Base-by-base conservation (phyloP, 2,888 invertebrate species). In the Calameuta idolon region DNA sequence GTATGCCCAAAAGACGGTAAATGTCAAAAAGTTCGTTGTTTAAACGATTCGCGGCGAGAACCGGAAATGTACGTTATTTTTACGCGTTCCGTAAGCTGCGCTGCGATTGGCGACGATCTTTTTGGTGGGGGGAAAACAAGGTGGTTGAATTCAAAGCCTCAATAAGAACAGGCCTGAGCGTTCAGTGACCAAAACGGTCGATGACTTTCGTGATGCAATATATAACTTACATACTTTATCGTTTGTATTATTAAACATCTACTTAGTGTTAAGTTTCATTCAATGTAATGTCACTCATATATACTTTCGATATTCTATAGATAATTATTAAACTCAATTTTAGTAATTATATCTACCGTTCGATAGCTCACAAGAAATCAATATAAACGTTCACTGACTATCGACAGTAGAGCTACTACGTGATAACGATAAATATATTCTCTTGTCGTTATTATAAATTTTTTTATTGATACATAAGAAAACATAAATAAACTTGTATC, bases 1-100 rank as follows among this genome's bases (percentile, higher is more conserved):
- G 71, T 34, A 23, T 1, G 12, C 12, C 9, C 34, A 71, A 30
- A 71, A 12, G 71, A 34, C 37, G 75, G 79, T 73, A 78, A 75
- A 73, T 69, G 76, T 75, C 75, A 75, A 84, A 81, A 80, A 78
- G 80, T 74, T 75, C 68, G 76, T 77, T 79, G 77, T 81, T 84
- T 71, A 78, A 85, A 83, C 76, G 78, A 81, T 82, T 83, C 81
- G 83, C 81, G 79, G 79, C 80, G 75, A 80, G 81, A 78, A 81
- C 83, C 85, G 85, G 85, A 85, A 85, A 81, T 79, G 82, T 80
- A 79, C 81, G 77, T 76, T 83, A 86, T 85, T 87, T 84, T 87
- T 79, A 80, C 75, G 78, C 79, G 75, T 76, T 55, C 71, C 78
- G 77, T 76, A 34, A 81, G 75, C 75, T 81, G 75, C 68, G 40